Base-by-base conservation (phyloP, 2,113 vertebrate species). In the Amia ocellicauda region DNA sequence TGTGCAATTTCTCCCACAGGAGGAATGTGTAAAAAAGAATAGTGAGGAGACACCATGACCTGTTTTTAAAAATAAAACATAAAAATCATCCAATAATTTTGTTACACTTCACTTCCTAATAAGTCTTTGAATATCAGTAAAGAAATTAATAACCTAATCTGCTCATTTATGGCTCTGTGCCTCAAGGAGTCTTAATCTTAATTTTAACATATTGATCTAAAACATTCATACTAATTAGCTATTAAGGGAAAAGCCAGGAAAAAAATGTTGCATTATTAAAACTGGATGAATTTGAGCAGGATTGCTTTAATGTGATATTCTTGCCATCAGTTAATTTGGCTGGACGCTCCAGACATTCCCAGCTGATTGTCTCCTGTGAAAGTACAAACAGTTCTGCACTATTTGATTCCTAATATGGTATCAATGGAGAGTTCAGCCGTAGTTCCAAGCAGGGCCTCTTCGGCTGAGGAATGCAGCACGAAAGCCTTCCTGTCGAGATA, bases 371-470 rank as follows among this genome's bases (percentile, higher is more conserved):
- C 78, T 73, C 50, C 0, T 1, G 76, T 81, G 69, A 75, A 77
- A 77, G 71, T 26, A 74, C 43, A 66, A 66, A 69, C 76, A 76
- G 71, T 66, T 70, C 78, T 83, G 7, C 71, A 77, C 66, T 1
- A 62, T 86, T 84, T 78, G 74, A 80, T 82, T 88, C 88, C 89
- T 89, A 91, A 91, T 90, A 90, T 83, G 86, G 89, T 79, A 85
- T 69, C 13, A 0, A 49, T 58, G 72, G 78, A 84, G 71, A 52
- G 72, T 80, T 86, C 75, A 80, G 77, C 83, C 62, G 58, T 66
- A 64, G 73, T 80, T 87, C 80, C 86, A 84, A 72, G 54, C 3
- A 69, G 70, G 77, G 83, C 69, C 73, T 79, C 79, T 83, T 78
- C 63, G 78, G 75, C 69, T 70, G 73, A 80, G 82, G 84, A 90